Evolutionary conservation across 2,797 vertebrate genomes (phyloP).

Genomic region (Ceyx erithaca): DNA sequence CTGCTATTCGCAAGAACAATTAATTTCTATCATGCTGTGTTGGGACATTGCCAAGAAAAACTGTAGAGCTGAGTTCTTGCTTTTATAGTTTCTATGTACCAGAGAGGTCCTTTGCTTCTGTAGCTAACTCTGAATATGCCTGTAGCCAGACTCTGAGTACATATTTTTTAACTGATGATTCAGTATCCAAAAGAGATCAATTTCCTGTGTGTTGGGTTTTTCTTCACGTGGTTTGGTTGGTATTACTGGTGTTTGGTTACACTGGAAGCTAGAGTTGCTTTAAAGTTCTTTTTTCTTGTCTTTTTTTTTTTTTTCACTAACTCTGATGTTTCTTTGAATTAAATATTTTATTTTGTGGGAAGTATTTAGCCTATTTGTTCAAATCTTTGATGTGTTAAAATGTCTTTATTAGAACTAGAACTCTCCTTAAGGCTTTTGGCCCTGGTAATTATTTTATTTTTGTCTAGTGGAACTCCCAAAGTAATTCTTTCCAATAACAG

Average conservation of each 20-base stretch:
- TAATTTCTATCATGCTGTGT: not conserved
- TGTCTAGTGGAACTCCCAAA: not conserved
- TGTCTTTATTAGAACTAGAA: not conserved
- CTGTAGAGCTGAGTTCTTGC: not conserved
- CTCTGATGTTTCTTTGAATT: not conserved
- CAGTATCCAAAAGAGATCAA: not conserved
- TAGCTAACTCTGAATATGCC: not conserved
- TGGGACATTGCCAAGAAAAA: not conserved
- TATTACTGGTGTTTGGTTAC: not conserved
- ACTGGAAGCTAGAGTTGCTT: not conserved
- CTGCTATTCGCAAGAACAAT: not conserved
- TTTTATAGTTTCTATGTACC: not conserved
- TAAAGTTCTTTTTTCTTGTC: not conserved
- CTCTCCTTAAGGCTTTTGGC: not conserved
- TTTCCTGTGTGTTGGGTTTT: not conserved
- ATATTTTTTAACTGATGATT: not conserved
- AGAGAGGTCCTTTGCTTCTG: not conserved
- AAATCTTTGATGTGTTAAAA: not conserved
- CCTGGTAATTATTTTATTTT: not conserved
- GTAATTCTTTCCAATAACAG: not conserved
- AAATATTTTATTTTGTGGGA: not conserved
- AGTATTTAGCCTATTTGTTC: not conserved
- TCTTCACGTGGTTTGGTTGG: not conserved
- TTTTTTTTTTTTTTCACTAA: not conserved
- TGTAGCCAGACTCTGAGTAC: fast-evolving